A percentile compares a stretch with the other conserved stretches of the same genome.
Evolutionary conservation across 2,888 invertebrate genomes (phyloP).

Genomic region (Pollenia labialis): DNA sequence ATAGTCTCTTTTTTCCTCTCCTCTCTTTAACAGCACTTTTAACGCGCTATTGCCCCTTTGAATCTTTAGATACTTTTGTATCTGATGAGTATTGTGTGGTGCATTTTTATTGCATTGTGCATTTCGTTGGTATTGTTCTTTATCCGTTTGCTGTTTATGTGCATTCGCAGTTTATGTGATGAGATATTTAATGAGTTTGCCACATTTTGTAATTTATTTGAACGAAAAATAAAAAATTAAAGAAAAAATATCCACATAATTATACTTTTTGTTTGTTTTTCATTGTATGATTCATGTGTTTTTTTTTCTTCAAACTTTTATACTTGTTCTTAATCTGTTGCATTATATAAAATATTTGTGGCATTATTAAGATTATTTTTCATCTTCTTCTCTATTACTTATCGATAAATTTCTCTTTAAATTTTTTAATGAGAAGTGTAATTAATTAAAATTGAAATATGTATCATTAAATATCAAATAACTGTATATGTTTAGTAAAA

Average conservation of each 20-base stretch:
- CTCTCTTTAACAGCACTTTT: neutral
- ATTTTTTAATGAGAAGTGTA: too few relatives aligned
- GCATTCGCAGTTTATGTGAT: conserved; percentile 60
- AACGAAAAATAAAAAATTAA: conserved; percentile 26
- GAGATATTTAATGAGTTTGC: conserved; percentile 68
- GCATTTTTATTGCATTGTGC: conserved; percentile 36
- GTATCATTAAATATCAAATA: too few relatives aligned
- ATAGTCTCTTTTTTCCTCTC: neutral
- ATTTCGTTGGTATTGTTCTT: conserved; percentile 38
- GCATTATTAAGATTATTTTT: conserved; percentile 3
- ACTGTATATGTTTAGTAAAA: too few relatives aligned
- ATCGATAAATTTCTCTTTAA: conserved; percentile 10
- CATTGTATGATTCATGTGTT: conserved; percentile 54
- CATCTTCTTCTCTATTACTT: neutral
- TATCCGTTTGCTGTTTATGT: conserved; percentile 47
- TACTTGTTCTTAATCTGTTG: conserved; percentile 11
- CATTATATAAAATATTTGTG: conserved; percentile 17
- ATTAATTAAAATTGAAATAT: too few relatives aligned
- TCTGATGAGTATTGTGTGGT: conserved; percentile 15
- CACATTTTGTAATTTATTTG: conserved; percentile 65
- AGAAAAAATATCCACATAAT: conserved; percentile 60
- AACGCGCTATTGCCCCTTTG: conserved; percentile 37
- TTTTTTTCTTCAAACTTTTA: conserved; percentile 19
- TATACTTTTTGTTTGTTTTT: conserved; percentile 44
- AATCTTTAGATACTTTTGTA: conserved; percentile 39